These are phyloP conservation scores for Melanotus villosus DNA, from an alignment of 2,888 invertebrate species.

Conservation along the genomic window DNA sequence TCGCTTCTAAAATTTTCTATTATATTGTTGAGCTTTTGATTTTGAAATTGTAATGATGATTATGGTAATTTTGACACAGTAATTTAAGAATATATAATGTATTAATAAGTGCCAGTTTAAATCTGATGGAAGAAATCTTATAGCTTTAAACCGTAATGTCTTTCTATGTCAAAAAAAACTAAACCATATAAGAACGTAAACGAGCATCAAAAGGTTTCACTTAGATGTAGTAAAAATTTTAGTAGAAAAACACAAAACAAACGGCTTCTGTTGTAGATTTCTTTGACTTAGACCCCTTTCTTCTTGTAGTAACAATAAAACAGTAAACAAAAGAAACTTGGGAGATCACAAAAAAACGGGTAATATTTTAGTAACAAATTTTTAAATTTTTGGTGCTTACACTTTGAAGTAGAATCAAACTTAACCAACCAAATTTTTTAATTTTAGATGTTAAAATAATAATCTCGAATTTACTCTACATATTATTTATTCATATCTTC, in stretches of 20 bases:
- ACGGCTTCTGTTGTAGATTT: background rate
- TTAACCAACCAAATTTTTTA: slow-evolving; percentile 15
- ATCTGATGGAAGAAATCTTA: slow-evolving; percentile 21
- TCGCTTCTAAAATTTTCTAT: too few relatives aligned
- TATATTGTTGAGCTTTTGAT: too few relatives aligned
- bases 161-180: slow-evolving; percentile 30
- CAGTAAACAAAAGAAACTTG: background rate
- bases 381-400: slow-evolving; percentile 29
- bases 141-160: slow-evolving; percentile 44
- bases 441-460: slow-evolving; percentile 27
- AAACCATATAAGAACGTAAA: background rate
- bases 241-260: background rate
- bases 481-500: slow-evolving; percentile 55
- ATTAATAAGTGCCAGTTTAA: slow-evolving; percentile 24
- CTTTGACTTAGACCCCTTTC: background rate
- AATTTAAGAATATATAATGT: background rate
- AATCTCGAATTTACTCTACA: slow-evolving; percentile 44
- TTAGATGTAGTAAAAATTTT: too few relatives aligned
- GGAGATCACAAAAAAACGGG: slow-evolving; percentile 18
- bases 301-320: too few relatives aligned
- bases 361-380: slow-evolving; percentile 4
- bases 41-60: too few relatives aligned
- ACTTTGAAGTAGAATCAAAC: background rate
- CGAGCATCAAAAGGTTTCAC: background rate
- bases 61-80: too few relatives aligned